Conservation (phyloP, 2,888 invertebrate genomes). For the Sphecodes monilicornis region DNA sequence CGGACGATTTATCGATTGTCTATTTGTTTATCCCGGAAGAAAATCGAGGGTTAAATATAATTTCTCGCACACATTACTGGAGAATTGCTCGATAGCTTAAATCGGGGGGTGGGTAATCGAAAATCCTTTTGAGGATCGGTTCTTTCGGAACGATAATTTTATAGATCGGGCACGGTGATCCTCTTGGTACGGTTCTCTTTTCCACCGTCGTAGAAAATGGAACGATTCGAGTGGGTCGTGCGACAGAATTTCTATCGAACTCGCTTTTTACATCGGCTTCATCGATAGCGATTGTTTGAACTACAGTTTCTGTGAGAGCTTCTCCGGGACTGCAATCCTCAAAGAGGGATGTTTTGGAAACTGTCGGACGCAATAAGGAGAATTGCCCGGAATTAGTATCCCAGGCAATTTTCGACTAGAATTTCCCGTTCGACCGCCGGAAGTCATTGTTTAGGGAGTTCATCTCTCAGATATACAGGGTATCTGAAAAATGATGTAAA, state of each 20-base stretch:
- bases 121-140: not conserved
- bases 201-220: not conserved
- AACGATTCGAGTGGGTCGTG: conserved; percentile 5
- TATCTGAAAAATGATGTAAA: too few relatives aligned
- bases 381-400: conserved; percentile 40
- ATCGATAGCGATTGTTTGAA: conserved; percentile 21
- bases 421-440: conserved; percentile 10
- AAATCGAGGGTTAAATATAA: not conserved
- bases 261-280: not conserved
- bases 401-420: conserved; percentile 31
- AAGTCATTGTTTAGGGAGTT: conserved; percentile 40
- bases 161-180: not conserved
- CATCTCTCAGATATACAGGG: too few relatives aligned
- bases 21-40: not conserved
- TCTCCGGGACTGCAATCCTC: not conserved
- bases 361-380: conserved; percentile 23
- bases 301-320: not conserved
- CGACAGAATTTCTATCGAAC: conserved; percentile 14
- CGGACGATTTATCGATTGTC: not conserved
- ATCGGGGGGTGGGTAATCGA: not conserved
- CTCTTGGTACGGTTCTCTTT: not conserved
- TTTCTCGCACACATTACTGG: not conserved
- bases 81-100: not conserved
- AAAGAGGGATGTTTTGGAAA: conserved; percentile 33
- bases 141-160: not conserved